Conservation (phyloP, 2,113 vertebrate species). For the Pteropus alecto region DNA sequence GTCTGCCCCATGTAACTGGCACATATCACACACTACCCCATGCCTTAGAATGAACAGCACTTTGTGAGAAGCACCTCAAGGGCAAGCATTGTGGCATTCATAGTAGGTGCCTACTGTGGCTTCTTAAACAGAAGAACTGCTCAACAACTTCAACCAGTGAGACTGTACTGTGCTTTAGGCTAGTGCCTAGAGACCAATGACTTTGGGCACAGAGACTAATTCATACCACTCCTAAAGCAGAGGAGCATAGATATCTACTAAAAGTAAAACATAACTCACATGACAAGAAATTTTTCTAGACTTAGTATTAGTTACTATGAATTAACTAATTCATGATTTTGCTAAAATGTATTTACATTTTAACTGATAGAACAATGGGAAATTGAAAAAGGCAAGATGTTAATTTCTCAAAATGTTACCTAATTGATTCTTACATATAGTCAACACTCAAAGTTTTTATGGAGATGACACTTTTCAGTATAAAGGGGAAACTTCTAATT, state of each 20-base stretch:
- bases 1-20: not conserved
- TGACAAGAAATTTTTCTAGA: not conserved
- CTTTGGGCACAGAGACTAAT: not conserved
- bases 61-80: not conserved
- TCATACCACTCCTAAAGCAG: not conserved
- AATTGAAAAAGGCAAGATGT: constrained; percentile 22
- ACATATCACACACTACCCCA: not conserved
- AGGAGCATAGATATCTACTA: not conserved
- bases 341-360: constrained; percentile 24
- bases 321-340: constrained; percentile 37
- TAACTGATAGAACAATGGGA: constrained; percentile 2
- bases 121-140: constrained; percentile 11
- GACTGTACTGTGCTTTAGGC: not conserved
- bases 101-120: not conserved
- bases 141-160: not conserved
- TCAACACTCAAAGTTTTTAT: constrained; percentile 19
- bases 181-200: not conserved
- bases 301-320: not conserved
- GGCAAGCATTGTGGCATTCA: not conserved
- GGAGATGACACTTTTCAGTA: constrained; percentile 5
- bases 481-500: constrained; percentile 53
- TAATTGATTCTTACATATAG: not conserved
- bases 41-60: not conserved
- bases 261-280: not conserved
- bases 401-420: constrained; percentile 36